Conservation (phyloP, 92 coral and sea anemone species). For the Porites cylindrica region DNA sequence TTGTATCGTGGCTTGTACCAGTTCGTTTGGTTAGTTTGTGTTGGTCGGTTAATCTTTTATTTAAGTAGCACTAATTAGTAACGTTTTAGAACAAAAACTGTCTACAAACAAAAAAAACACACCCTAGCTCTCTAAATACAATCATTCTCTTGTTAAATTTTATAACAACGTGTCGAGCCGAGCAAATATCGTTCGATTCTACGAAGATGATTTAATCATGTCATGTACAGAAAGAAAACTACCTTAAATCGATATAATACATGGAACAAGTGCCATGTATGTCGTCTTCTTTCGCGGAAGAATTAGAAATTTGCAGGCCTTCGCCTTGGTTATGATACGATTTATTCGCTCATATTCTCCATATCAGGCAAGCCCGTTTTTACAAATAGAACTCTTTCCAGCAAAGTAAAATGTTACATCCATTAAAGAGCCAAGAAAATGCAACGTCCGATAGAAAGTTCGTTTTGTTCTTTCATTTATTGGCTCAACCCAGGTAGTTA, state of each 20-base stretch:
- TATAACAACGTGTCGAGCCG: conserved; percentile 54
- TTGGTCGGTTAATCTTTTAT: conserved; percentile 36
- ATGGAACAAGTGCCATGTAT: conserved; percentile 64
- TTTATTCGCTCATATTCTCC: conserved; percentile 51
- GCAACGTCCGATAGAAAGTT: conserved; percentile 49
- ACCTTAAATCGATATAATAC: conserved; percentile 72
- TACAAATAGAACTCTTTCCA: conserved; percentile 60
- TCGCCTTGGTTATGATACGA: conserved; percentile 47
- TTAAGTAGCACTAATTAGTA: conserved; percentile 14
- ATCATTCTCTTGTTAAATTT: conserved; percentile 31
- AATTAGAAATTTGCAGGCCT: conserved; percentile 64
- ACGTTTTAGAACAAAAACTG: conserved; percentile 51
- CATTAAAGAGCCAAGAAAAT: conserved; percentile 28
- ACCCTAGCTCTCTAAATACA: conserved; percentile 50
- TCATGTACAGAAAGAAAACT: conserved; percentile 69
- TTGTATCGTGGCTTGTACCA: conserved; percentile 32
- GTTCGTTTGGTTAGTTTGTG: conserved; percentile 40
- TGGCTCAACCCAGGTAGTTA: conserved; percentile 85
- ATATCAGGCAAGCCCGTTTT: conserved; percentile 60
- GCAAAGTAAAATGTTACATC: conserved; percentile 76
- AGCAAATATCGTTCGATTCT: conserved; percentile 54
- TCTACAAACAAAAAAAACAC: conserved; percentile 24
- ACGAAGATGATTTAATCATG: conserved; percentile 54
- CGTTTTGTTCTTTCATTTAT: conserved; percentile 27
- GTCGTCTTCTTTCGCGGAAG: conserved; percentile 78